These are phyloP conservation scores for Nyleta sp. DNA, from an alignment of 2,888 invertebrate genomes.

Conservation along the genomic window DNA sequence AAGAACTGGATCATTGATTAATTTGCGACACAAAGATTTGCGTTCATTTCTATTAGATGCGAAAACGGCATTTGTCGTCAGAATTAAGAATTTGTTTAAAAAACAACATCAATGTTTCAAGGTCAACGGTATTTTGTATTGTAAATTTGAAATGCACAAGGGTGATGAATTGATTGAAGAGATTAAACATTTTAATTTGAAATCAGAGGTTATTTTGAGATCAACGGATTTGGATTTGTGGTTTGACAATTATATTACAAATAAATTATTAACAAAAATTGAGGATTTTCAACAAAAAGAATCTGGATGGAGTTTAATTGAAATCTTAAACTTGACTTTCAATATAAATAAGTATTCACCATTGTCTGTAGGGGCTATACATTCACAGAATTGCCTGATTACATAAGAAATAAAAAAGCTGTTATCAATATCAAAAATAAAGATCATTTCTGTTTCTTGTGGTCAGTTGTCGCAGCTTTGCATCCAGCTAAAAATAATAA, in stretches of 20 bases:
- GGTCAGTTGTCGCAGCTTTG: slow-evolving; percentile 25
- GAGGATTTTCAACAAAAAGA: slow-evolving; percentile 32
- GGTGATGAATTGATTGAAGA: too few species aligned
- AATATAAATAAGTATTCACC: slow-evolving; percentile 23
- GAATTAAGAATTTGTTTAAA: too few species aligned
- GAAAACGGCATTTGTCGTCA: too few species aligned
- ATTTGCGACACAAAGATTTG: too few species aligned
- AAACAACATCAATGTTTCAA: too few species aligned
- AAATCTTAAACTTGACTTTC: slow-evolving; percentile 26
- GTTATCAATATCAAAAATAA: slow-evolving; percentile 35
- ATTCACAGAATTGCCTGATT: slow-evolving; percentile 16
- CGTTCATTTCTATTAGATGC: too few species aligned
- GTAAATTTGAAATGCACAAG: too few species aligned
- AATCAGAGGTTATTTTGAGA: too few species aligned
- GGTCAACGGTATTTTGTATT: too few species aligned
- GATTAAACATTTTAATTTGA: too few species aligned
- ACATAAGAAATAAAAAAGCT: slow-evolving; percentile 34
- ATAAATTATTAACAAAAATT: slow-evolving; percentile 24
- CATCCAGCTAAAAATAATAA: not conserved
- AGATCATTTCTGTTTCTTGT: slow-evolving; percentile 45
- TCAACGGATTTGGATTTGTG: too few species aligned
- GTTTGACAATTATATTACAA: slow-evolving; percentile 19
- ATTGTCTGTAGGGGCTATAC: slow-evolving; percentile 19
- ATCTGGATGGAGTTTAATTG: slow-evolving; percentile 19
- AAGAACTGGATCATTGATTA: too few species aligned